These are phyloP conservation scores for Collichthys lucidus DNA, from an alignment of 2,113 vertebrate species.

Conservation along the genomic window DNA sequence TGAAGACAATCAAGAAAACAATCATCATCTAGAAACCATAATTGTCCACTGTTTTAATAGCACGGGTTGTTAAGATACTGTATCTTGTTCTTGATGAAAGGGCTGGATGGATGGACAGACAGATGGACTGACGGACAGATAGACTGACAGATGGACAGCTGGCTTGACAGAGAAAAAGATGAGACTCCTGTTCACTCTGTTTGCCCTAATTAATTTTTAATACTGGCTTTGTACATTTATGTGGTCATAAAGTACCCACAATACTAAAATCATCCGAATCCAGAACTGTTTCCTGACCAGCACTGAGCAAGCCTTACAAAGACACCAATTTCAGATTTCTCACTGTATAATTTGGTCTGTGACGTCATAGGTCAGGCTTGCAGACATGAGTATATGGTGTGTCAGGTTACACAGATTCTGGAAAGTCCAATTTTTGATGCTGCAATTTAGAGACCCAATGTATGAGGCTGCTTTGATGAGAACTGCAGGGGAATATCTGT, in stretches of 20 bases:
- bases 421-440: background rate
- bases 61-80: background rate
- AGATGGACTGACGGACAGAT: background rate
- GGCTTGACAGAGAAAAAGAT: background rate
- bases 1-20: too few relatives aligned
- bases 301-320: background rate
- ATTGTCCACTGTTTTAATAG: background rate
- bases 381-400: slow-evolving; percentile 8
- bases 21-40: background rate
- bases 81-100: background rate
- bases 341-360: background rate
- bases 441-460: background rate
- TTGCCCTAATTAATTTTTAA: background rate
- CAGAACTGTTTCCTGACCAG: background rate
- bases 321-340: background rate
- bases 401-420: slow-evolving; percentile 12
- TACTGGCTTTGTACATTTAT: background rate
- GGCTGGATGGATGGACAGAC: background rate
- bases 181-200: background rate
- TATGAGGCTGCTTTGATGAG: background rate
- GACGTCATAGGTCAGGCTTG: background rate
- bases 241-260: background rate
- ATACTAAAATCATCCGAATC: background rate
- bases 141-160: slow-evolving; percentile 9
- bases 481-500: background rate